phyloP scores from a whole-genome alignment of 2,888 invertebrate genomes.

The Eumerus sabulonum region DNA sequence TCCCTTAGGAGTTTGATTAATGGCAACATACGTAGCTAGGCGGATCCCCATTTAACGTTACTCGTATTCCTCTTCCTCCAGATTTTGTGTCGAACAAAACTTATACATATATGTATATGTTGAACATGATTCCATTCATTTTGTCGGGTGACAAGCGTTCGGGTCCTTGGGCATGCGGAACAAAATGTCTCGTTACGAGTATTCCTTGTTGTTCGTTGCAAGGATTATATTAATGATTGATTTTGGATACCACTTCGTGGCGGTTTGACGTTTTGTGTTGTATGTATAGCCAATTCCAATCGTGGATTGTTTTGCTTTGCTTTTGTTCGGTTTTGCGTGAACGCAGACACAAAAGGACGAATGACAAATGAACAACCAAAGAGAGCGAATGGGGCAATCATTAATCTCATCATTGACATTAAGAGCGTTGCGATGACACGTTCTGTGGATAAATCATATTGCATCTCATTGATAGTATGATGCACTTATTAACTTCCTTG shows the following conservation, averaged over 20 bases:
- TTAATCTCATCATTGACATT: conserved; percentile 50
- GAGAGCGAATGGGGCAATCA: conserved; percentile 34
- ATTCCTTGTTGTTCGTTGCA: conserved; percentile 43
- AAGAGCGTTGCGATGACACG: conserved; percentile 31
- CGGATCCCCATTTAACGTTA: conserved; percentile 48
- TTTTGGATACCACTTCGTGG: conserved; percentile 59
- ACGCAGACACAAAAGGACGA: conserved; percentile 29
- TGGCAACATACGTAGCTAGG: conserved; percentile 43
- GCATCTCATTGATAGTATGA: too few relatives aligned
- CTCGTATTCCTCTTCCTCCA: conserved; percentile 45
- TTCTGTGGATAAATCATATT: conserved; percentile 11
- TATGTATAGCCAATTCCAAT: conserved; percentile 64
- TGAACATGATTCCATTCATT: conserved; percentile 68
- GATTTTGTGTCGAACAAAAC: conserved; percentile 14
- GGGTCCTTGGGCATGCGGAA: conserved; percentile 54
- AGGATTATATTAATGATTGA: conserved; percentile 66
- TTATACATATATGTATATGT: conserved; percentile 64
- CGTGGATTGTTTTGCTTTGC: conserved; percentile 53
- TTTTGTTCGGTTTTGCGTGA: conserved; percentile 6
- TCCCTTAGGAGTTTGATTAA: conserved; percentile 61
- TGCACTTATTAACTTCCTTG: conserved; percentile 36
- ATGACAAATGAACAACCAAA: conserved; percentile 42
- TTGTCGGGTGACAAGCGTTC: conserved; percentile 59
- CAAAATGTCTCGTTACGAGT: conserved; percentile 17
- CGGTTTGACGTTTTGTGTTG: conserved; percentile 45